phyloP scores from a whole-genome alignment of 2,797 vertebrate species.

The Thalassophryne amazonica region DNA sequence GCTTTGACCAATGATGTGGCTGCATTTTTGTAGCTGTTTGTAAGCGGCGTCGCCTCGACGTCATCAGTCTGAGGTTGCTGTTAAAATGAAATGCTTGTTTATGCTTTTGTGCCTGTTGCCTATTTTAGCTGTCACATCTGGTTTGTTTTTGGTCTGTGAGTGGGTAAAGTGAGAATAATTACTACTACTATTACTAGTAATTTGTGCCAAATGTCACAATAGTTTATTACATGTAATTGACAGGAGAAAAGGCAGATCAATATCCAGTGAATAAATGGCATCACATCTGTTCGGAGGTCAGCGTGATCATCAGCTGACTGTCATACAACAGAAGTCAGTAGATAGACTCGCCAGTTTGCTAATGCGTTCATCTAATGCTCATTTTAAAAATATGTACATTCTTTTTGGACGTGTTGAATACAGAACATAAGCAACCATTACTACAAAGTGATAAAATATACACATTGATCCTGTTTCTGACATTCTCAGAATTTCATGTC shows the following conservation, averaged over 20 bases:
- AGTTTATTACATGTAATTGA: slow-evolving; percentile 63
- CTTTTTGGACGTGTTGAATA: too few relatives aligned
- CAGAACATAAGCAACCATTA: too few relatives aligned
- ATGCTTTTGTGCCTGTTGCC: slow-evolving; percentile 13
- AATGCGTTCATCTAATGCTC: neutral
- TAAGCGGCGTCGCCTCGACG: neutral
- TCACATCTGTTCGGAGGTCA: slow-evolving; percentile 49
- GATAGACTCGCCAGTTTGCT: neutral
- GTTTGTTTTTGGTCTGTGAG: slow-evolving; percentile 4
- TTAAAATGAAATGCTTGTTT: slow-evolving; percentile 1
- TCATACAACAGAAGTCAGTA: too few relatives aligned
- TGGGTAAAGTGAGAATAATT: slow-evolving; percentile 34
- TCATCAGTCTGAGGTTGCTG: neutral
- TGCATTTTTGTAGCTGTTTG: neutral
- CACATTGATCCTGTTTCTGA: neutral
- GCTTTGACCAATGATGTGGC: neutral
- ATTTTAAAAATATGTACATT: neutral
- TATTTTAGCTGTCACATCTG: neutral
- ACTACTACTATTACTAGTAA: slow-evolving; percentile 33
- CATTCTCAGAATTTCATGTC: neutral
- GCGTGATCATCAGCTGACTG: slow-evolving; percentile 30
- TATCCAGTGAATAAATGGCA: slow-evolving; percentile 57
- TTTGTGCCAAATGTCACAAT: slow-evolving; percentile 36
- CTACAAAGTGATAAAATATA: too few relatives aligned
- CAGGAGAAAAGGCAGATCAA: slow-evolving; percentile 51